These are phyloP conservation scores for Incurvaria masculella DNA, from an alignment of 2,888 invertebrate species.

Conservation along the genomic window DNA sequence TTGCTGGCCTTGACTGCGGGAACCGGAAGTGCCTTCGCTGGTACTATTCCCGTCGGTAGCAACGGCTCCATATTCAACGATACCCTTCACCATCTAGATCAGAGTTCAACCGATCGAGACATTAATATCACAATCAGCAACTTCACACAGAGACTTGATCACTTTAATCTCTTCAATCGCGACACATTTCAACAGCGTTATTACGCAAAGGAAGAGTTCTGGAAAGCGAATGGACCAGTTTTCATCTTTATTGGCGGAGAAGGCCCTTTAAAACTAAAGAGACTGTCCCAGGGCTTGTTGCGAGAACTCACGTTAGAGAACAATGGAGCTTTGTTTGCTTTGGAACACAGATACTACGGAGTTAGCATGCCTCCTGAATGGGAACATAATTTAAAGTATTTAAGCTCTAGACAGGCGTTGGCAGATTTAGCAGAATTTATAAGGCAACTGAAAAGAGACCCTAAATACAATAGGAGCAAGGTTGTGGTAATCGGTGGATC, in stretches of 20 bases:
- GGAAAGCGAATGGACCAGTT: constrained; percentile 32
- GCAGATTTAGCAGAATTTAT: constrained; percentile 35
- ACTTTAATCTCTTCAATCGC: too few species aligned
- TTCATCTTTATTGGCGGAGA: constrained; percentile 38
- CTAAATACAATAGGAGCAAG: constrained; percentile 28
- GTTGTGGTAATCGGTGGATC: constrained; percentile 42
- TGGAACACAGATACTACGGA: constrained; percentile 44
- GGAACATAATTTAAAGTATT: constrained; percentile 29
- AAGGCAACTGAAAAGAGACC: constrained; percentile 23
- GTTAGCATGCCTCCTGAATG: constrained; percentile 33
- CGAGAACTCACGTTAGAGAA: constrained; percentile 40
- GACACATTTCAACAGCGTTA: too few species aligned
- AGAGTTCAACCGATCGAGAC: too few species aligned
- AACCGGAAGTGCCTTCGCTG: too few species aligned
- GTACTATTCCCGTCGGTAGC: too few species aligned
- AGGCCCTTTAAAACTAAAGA: constrained; percentile 24
- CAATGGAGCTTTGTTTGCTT: constrained; percentile 33
- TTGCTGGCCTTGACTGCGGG: too few species aligned
- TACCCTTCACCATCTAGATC: too few species aligned
- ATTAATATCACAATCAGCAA: too few species aligned
- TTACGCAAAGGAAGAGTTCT: constrained; percentile 31
- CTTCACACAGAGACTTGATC: too few species aligned
- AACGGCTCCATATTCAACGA: too few species aligned
- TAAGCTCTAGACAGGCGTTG: constrained; percentile 36
- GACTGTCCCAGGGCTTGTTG: constrained; percentile 29